Evolutionary conservation across 2,113 vertebrate genomes (phyloP).

Genomic region (Carassius auratus): DNA sequence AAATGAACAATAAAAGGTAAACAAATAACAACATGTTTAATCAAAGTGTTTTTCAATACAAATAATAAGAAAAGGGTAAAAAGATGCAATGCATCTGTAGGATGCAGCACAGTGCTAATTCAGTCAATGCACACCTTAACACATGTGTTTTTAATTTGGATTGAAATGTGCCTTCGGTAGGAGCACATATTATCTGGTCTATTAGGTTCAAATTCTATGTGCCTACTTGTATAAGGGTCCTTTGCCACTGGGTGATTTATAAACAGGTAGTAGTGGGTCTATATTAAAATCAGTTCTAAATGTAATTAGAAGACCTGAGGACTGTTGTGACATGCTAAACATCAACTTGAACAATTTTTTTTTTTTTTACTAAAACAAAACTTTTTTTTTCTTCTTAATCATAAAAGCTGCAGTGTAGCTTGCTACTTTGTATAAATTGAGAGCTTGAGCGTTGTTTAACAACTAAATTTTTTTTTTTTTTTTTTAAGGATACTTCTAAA

Average conservation of each 20-base stretch:
- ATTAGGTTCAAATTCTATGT: neutral
- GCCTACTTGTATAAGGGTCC: neutral
- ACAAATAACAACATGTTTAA: neutral
- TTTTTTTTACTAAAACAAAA: neutral
- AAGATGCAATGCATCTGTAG: neutral
- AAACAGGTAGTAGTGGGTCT: neutral
- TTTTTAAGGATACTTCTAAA: constrained; percentile 28
- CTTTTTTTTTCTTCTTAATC: neutral
- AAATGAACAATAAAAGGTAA: neutral
- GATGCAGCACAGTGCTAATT: neutral
- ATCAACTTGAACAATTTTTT: neutral
- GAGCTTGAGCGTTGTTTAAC: neutral
- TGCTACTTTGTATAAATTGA: neutral
- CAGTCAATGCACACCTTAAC: neutral
- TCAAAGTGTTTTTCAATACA: neutral
- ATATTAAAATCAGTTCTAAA: neutral
- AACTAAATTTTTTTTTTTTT: neutral
- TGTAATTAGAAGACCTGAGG: neutral
- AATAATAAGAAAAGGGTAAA: neutral
- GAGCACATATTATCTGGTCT: neutral
- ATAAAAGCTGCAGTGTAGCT: neutral
- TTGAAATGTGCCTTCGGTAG: neutral
- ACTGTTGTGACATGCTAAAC: neutral
- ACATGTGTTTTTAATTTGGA: neutral
- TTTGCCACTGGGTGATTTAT: neutral